phyloP scores from a whole-genome alignment of 2,888 invertebrate species.

The Aspidiotus rigidus region DNA sequence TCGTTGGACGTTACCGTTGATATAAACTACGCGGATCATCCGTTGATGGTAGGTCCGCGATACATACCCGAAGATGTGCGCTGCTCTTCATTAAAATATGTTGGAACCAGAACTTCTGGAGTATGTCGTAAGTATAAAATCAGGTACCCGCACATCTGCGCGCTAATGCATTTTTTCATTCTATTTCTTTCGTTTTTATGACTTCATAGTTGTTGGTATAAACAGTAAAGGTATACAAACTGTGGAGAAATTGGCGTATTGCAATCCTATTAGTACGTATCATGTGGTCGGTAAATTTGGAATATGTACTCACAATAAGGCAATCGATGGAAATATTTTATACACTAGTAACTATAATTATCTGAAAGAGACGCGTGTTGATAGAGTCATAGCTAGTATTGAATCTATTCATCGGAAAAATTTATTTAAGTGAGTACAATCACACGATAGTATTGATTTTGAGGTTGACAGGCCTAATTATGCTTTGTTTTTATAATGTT shows the following conservation, averaged over 20 bases:
- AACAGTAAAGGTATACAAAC: constrained; percentile 53
- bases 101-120: constrained; percentile 62
- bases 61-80: constrained; percentile 61
- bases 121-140: constrained; percentile 52
- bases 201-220: background rate
- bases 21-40: constrained; percentile 64
- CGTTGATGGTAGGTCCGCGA: constrained; percentile 63
- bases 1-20: constrained; percentile 51
- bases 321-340: constrained; percentile 59
- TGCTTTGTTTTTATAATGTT: too few species aligned
- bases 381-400: constrained; percentile 63
- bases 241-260: constrained; percentile 51
- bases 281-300: constrained; percentile 68
- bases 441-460: too few species aligned
- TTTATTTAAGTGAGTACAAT: constrained; percentile 64
- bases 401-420: constrained; percentile 78
- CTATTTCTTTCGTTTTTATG: background rate
- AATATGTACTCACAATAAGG: constrained; percentile 62
- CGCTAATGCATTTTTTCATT: background rate
- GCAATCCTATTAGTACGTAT: constrained; percentile 59
- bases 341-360: constrained; percentile 61
- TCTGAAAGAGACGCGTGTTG: constrained; percentile 59
- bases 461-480: too few species aligned
- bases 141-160: too few species aligned
- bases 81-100: constrained; percentile 51